Conservation (phyloP, 2,113 vertebrate genomes). For the Monopterus albus region DNA sequence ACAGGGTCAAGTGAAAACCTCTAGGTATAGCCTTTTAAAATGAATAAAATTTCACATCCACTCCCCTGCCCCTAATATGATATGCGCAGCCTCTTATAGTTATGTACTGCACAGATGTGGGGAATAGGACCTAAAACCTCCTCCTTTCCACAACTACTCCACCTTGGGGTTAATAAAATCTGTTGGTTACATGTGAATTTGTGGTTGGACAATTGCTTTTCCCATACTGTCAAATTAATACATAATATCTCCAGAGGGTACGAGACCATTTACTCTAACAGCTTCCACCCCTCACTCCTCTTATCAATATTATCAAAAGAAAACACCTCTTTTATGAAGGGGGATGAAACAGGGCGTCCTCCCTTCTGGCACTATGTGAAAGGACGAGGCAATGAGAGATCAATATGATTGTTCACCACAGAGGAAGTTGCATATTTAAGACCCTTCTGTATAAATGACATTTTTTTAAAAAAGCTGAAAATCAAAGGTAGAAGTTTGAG, state of each 20-base stretch:
- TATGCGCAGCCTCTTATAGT: conserved; percentile 5
- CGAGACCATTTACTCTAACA: conserved; percentile 17
- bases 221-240: conserved; percentile 31
- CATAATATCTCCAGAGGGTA: conserved; percentile 3
- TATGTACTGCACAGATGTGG: conserved; percentile 54
- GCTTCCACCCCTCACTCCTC: conserved; percentile 1
- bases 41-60: background rate
- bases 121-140: conserved; percentile 37
- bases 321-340: conserved; percentile 35
- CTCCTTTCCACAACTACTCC: conserved; percentile 12
- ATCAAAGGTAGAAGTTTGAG: too few species aligned
- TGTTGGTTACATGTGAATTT: conserved; percentile 53
- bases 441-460: conserved; percentile 25
- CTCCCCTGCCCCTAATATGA: background rate
- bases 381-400: conserved; percentile 10
- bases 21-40: background rate
- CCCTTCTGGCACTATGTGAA: conserved; percentile 13
- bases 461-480: conserved; percentile 16
- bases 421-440: conserved; percentile 13
- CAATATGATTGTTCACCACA: conserved; percentile 1
- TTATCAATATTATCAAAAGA: conserved; percentile 50
- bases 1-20: background rate
- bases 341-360: conserved; percentile 35
- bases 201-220: conserved; percentile 47
- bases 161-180: conserved; percentile 42